Evolutionary conservation across 2,113 vertebrate genomes (phyloP).

Genomic region (Salvelinus namaycush): DNA sequence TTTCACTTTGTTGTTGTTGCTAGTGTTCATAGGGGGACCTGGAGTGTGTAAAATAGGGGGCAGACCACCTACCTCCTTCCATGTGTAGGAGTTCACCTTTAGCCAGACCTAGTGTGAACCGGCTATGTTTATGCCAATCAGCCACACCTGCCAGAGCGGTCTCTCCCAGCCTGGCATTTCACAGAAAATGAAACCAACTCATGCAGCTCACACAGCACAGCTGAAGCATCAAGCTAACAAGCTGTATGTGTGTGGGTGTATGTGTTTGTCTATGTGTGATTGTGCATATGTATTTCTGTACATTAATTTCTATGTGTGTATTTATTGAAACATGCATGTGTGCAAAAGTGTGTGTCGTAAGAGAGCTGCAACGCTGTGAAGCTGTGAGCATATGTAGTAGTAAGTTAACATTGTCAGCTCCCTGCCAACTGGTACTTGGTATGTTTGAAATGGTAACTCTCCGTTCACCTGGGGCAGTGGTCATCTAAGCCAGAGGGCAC

Average conservation of each 20-base stretch:
- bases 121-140: constrained; percentile 52
- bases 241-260: constrained; percentile 10
- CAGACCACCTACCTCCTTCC: constrained; percentile 18
- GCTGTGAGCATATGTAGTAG: constrained; percentile 10
- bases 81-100: constrained; percentile 31
- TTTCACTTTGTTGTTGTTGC: background rate
- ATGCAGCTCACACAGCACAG: constrained; percentile 45
- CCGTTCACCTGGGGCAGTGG: constrained; percentile 17
- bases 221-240: constrained; percentile 48
- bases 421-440: constrained; percentile 10
- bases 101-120: constrained; percentile 43
- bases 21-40: background rate
- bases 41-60: constrained; percentile 23
- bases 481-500: constrained; percentile 30
- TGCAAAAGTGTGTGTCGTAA: background rate
- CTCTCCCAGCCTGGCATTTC: constrained; percentile 59
- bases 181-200: constrained; percentile 43
- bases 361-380: too few species aligned
- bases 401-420: constrained; percentile 15
- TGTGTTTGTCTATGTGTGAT: background rate
- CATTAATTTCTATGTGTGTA: background rate
- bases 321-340: background rate
- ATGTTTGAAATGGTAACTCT: constrained; percentile 28
- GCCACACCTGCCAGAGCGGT: constrained; percentile 58
- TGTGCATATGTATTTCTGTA: background rate